Percentiles rank a stretch among this genome's conserved stretches.
These are phyloP conservation scores for Hyalella azteca DNA, from an alignment of 2,888 invertebrate species.

Conservation along the genomic window DNA sequence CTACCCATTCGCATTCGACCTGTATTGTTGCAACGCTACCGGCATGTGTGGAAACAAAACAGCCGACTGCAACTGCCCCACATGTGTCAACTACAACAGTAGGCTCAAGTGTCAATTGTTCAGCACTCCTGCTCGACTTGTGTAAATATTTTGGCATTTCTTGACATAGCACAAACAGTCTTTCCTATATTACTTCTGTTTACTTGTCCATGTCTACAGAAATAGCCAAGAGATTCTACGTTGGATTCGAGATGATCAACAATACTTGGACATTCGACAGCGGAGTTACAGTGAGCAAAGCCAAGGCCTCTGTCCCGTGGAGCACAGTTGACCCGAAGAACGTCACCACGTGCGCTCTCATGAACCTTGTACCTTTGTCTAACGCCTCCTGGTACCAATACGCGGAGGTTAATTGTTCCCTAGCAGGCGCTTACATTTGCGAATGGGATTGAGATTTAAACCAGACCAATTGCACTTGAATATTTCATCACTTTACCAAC, in stretches of 20 bases:
- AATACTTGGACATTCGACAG: background rate
- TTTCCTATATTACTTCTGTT: too few species aligned
- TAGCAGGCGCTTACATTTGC: background rate
- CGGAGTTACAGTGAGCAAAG: background rate
- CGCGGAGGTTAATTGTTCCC: background rate
- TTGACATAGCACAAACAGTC: too few species aligned
- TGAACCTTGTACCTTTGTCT: background rate
- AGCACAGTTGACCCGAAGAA: background rate
- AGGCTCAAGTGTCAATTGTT: background rate
- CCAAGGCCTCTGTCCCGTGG: background rate
- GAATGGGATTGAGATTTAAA: background rate
- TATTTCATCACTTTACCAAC: too few species aligned
- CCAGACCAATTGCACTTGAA: background rate
- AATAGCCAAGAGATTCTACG: background rate
- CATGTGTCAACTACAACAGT: background rate
- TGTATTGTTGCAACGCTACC: background rate
- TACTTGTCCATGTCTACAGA: too few species aligned
- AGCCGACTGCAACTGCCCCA: background rate
- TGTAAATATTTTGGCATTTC: too few species aligned
- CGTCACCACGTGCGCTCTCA: background rate
- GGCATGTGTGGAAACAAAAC: background rate
- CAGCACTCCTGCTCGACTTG: too few species aligned
- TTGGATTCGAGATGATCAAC: background rate
- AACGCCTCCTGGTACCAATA: background rate
- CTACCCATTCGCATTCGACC: background rate